These are phyloP conservation scores for Cynodonichthys magdalenae DNA, from an alignment of 2,797 vertebrate species.

Conservation along the genomic window DNA sequence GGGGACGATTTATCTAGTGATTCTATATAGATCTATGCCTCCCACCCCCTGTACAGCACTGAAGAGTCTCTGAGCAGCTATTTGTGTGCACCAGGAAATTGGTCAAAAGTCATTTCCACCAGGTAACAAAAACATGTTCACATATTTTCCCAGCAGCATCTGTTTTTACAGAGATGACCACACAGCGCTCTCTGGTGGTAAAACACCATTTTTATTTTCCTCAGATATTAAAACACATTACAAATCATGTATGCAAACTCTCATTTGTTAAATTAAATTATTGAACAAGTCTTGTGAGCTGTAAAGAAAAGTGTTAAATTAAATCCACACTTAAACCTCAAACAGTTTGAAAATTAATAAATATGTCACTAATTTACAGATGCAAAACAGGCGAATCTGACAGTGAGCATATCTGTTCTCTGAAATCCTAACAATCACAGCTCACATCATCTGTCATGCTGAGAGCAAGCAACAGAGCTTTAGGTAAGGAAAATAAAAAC, in stretches of 20 bases:
- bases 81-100: too few species aligned
- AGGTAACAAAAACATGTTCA: too few species aligned
- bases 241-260: slow-evolving; percentile 75
- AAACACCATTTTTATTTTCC: slow-evolving; percentile 19
- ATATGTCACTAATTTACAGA: slow-evolving; percentile 64
- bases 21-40: too few species aligned
- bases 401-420: slow-evolving; percentile 35
- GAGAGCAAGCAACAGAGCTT: slow-evolving; percentile 33
- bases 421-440: slow-evolving; percentile 44
- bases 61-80: too few species aligned
- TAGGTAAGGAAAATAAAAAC: slow-evolving; percentile 4
- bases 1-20: too few species aligned
- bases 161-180: slow-evolving; percentile 16
- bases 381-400: slow-evolving; percentile 63
- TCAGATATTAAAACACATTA: slow-evolving; percentile 77
- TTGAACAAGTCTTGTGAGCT: slow-evolving; percentile 47
- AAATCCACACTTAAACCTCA: slow-evolving; percentile 35
- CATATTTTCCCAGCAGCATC: too few species aligned
- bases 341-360: slow-evolving; percentile 66
- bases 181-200: slow-evolving; percentile 55
- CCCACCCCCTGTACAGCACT: too few species aligned
- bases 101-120: too few species aligned
- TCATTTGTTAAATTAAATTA: slow-evolving; percentile 72
- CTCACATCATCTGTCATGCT: slow-evolving; percentile 41
- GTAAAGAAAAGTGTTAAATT: slow-evolving; percentile 51